Evolutionary conservation across 2,113 vertebrate genomes (phyloP), one percentile per base, ranked within the genome.

Genomic region (Phalacrocorax aristotelis): DNA sequence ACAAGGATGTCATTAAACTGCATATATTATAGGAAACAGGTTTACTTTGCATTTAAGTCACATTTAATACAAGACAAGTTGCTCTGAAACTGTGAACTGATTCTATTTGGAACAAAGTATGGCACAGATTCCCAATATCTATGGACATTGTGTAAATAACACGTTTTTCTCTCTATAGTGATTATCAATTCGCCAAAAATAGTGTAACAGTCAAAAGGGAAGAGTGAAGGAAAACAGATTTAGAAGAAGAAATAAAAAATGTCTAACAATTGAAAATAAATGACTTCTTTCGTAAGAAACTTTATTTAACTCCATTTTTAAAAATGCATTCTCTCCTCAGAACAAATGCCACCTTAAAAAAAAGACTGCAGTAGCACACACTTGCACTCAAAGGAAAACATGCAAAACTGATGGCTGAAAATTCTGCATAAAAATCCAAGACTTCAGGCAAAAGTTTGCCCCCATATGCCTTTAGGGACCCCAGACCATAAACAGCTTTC

Each of bases 311-410:
- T 89, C 96, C 54, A 96, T 91, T 97, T 95, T 97, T 89, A 97
- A 98, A 98, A 98, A 98, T 92, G 97, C 95, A 97, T 96, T 97
- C 77, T 97, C 87, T 93, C 84, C 97, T 98, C 95, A 97, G 96
- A 98, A 98, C 96, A 97, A 97, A 98, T 97, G 96, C 96, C 96
- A 97, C 96, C 49, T 55, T 96, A 52, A 89, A 77, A 96, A 97
- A 90, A 69, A 71, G 27, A 65, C 8, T 90, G 97, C 93, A 98
- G 96, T 96, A 98, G 98, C 97, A 97, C 98, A 98, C 96, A 87
- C 93, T 98, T 98, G 97, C 97, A 98, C 96, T 97, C 97, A 97
- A 98, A 98, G 94, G 95, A 97, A 97, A 96, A 97, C 98, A 98
- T 98, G 98, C 97, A 98, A 95, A 98, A 72, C 78, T 87, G 83